Evolutionary conservation across 2,888 invertebrate genomes (phyloP).

Genomic region (Troglohyphantes excavatus): DNA sequence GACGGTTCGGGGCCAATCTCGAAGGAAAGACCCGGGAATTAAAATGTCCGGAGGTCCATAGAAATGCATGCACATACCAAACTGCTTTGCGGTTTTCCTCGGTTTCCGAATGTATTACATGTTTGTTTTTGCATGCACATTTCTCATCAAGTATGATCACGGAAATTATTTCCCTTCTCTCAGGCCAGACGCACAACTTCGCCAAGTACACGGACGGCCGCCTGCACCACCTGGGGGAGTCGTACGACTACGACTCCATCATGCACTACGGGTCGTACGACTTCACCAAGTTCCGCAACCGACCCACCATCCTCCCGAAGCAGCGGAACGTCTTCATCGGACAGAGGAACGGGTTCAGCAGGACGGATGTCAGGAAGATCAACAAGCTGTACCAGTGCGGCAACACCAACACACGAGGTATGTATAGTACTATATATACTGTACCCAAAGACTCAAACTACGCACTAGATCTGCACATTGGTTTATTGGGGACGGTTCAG

Average conservation of each 20-base stretch:
- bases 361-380: constrained; percentile 81
- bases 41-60: no score
- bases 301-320: constrained; percentile 86
- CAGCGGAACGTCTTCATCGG: constrained; percentile 82
- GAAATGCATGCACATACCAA: no score
- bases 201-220: constrained; percentile 87
- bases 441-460: no score
- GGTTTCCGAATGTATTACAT: no score
- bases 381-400: constrained; percentile 82
- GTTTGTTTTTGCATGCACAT: no score
- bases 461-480: no score
- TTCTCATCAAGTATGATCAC: no score
- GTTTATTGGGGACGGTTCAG: no score
- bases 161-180: neutral
- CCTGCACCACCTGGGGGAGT: constrained; percentile 87
- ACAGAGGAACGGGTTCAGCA: constrained; percentile 82
- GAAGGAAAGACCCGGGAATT: no score
- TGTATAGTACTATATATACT: no score
- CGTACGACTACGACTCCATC: constrained; percentile 88
- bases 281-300: constrained; percentile 86
- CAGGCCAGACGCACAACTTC: constrained; percentile 86
- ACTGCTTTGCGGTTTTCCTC: no score
- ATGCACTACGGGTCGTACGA: constrained; percentile 89
- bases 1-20: no score
- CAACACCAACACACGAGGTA: neutral